These are phyloP conservation scores for Megalops cyprinoides DNA, from an alignment of 2,797 vertebrate species.

Conservation along the genomic window DNA sequence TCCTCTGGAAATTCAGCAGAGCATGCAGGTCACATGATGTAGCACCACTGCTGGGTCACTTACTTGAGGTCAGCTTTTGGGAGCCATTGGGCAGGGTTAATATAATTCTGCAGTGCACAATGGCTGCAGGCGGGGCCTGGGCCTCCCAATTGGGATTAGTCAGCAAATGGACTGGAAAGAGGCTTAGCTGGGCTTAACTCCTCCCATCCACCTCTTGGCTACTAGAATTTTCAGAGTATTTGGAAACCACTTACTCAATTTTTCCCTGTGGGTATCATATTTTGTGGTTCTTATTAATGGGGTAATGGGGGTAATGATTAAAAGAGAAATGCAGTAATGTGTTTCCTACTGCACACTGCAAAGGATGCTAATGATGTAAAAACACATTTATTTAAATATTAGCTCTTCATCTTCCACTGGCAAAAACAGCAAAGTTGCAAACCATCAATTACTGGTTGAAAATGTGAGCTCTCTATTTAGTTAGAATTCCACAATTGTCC, in stretches of 20 bases:
- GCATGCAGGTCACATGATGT: conserved; percentile 50
- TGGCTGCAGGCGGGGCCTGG: conserved; percentile 52
- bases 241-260: background rate
- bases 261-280: background rate
- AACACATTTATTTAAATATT: too few relatives aligned
- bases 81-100: conserved; percentile 48
- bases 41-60: conserved; percentile 44
- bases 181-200: conserved; percentile 54
- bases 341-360: background rate
- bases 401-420: too few relatives aligned
- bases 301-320: too few relatives aligned
- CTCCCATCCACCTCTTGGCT: background rate
- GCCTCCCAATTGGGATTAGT: conserved; percentile 60
- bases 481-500: too few relatives aligned
- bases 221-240: background rate
- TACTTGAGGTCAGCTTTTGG: conserved; percentile 36
- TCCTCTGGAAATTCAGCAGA: background rate
- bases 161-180: conserved; percentile 65
- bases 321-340: background rate
- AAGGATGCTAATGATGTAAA: background rate
- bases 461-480: too few relatives aligned
- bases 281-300: background rate
- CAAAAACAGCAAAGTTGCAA: too few relatives aligned
- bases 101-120: conserved; percentile 59
- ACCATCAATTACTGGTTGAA: too few relatives aligned